Conservation (phyloP, 2,797 vertebrate genomes). For the Microcaecilia unicolor region DNA sequence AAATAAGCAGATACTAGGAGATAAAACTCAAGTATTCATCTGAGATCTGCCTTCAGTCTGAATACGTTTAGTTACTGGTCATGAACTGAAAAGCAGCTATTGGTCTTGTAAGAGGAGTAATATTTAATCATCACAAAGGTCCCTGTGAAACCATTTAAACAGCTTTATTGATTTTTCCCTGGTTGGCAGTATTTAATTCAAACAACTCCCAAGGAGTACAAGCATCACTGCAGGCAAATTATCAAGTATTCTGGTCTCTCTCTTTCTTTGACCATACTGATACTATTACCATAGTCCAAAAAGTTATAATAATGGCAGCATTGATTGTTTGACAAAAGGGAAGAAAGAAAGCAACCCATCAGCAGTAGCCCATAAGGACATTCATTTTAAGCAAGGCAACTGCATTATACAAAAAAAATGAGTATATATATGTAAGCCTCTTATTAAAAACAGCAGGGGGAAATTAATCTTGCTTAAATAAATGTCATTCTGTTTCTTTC, state of each 20-base stretch:
- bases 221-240: conserved; percentile 58
- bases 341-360: conserved; percentile 38
- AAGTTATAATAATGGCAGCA: conserved; percentile 38
- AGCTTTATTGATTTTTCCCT: conserved; percentile 66
- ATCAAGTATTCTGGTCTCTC: conserved; percentile 50
- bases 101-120: conserved; percentile 40
- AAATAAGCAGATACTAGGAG: conserved; percentile 12
- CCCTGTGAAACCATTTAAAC: conserved; percentile 60
- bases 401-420: conserved; percentile 3
- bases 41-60: conserved; percentile 13
- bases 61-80: conserved; percentile 38
- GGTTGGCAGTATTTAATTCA: conserved; percentile 62
- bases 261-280: conserved; percentile 34
- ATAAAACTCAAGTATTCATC: not conserved
- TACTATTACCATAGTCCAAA: conserved; percentile 38
- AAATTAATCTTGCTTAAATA: conserved; percentile 7
- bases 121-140: conserved; percentile 51
- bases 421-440: conserved; percentile 12
- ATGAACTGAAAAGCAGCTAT: conserved; percentile 9
- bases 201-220: conserved; percentile 54
- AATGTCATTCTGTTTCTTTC: too few relatives aligned
- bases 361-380: conserved; percentile 40
- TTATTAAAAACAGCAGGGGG: not conserved
- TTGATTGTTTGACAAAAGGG: conserved; percentile 50
- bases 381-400: conserved; percentile 21